These are phyloP conservation scores for Garra rufa DNA, from an alignment of 2,113 vertebrate genomes.

Conservation along the genomic window DNA sequence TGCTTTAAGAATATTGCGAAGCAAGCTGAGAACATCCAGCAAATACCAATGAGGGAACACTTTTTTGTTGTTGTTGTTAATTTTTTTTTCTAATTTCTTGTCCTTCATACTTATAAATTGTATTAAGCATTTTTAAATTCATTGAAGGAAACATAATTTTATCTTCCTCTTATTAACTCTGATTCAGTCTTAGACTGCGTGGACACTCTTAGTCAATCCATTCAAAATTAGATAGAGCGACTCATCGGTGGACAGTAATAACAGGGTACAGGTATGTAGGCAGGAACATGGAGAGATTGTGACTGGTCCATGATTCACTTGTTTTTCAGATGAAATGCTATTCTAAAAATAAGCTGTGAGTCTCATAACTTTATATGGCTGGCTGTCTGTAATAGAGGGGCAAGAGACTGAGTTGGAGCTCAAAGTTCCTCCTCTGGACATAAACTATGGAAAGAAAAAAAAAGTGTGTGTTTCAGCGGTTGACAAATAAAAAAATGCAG, in stretches of 20 bases:
- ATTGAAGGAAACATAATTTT: not conserved
- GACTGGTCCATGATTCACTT: not conserved
- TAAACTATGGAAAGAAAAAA: constrained; percentile 6
- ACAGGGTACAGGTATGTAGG: constrained; percentile 14
- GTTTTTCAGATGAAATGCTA: not conserved
- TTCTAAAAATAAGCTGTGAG: not conserved
- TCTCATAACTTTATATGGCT: not conserved
- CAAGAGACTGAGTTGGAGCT: not conserved
- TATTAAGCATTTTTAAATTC: not conserved
- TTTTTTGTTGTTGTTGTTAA: too few relatives aligned
- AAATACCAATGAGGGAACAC: too few relatives aligned
- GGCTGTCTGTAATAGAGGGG: not conserved
- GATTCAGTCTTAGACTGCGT: not conserved
- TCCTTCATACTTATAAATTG: not conserved
- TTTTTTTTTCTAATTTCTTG: not conserved
- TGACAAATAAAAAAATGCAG: constrained; percentile 7
- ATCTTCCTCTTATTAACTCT: not conserved
- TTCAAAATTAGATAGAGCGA: not conserved
- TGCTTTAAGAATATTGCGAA: too few relatives aligned
- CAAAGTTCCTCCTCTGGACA: constrained; percentile 10
- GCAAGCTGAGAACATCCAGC: too few relatives aligned
- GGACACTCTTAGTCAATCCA: not conserved
- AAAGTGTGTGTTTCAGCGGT: not conserved
- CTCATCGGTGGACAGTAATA: not conserved
- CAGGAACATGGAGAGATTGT: not conserved